phyloP scores from a whole-genome alignment of 2,888 invertebrate species.

The Exephanes ischioxanthus region DNA sequence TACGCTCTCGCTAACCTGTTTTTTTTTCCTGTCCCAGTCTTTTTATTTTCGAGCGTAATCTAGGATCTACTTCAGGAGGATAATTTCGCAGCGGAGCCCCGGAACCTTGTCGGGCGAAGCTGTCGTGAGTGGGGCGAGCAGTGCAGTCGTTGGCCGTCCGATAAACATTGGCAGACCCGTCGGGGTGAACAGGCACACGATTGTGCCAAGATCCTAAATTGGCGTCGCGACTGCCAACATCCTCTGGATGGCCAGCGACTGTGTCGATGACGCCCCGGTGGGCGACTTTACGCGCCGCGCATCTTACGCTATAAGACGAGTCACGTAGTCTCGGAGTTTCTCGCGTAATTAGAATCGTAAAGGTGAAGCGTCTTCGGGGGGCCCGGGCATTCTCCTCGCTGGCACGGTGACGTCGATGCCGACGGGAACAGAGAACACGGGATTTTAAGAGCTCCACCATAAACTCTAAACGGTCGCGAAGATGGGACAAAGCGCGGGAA shows the following conservation, averaged over 20 bases:
- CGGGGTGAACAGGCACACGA: background rate
- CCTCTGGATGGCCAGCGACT: background rate
- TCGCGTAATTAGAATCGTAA: constrained; percentile 62
- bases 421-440: constrained; percentile 15
- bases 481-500: constrained; percentile 1
- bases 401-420: constrained; percentile 20
- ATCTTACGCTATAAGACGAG: constrained; percentile 39
- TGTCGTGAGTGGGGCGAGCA: background rate
- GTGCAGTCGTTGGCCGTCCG: background rate
- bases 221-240: background rate
- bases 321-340: constrained; percentile 33
- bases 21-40: background rate
- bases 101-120: background rate
- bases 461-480: background rate
- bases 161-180: background rate
- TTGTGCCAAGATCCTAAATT: background rate
- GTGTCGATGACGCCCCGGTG: background rate
- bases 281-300: constrained; percentile 20
- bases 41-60: constrained; percentile 16
- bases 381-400: background rate
- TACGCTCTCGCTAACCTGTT: background rate
- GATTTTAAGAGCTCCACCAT: constrained; percentile 42
- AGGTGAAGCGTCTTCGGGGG: constrained; percentile 30
- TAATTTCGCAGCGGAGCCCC: constrained; percentile 28
- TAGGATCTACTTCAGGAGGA: constrained; percentile 8